phyloP scores from a whole-genome alignment of 35 echinoderm and acorn worm genomes.

The Amphiura filiformis region DNA sequence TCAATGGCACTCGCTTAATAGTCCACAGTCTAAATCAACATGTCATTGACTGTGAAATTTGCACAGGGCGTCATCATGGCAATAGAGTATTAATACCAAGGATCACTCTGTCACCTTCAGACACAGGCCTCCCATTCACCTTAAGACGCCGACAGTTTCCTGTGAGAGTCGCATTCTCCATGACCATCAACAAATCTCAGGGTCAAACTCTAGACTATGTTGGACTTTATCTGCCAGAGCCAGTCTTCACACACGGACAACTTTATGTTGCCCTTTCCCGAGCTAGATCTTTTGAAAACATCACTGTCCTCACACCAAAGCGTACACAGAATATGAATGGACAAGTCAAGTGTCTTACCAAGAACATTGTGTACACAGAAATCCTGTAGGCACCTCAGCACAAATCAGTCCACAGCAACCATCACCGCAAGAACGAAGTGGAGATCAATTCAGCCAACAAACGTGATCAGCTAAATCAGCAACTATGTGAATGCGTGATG shows the following conservation, averaged over 20 bases:
- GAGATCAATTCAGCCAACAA: too few relatives aligned
- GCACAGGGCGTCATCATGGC: not conserved
- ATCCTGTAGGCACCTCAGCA: too few relatives aligned
- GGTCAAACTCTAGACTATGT: conserved; percentile 40
- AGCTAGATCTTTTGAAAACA: conserved; percentile 19
- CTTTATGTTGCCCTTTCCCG: conserved; percentile 47
- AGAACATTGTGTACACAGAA: too few relatives aligned
- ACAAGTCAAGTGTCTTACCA: too few relatives aligned
- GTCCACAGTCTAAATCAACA: not conserved
- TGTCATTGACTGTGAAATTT: not conserved
- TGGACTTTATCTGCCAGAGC: conserved; percentile 25
- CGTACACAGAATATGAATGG: not conserved
- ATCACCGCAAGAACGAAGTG: too few relatives aligned
- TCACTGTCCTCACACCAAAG: not conserved
- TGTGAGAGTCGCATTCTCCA: conserved; percentile 10
- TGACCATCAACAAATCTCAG: conserved; percentile 50
- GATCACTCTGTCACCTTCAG: conserved; percentile 22
- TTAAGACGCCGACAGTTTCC: conserved; percentile 36
- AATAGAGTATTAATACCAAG: conserved; percentile 28
- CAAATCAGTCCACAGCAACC: too few relatives aligned
- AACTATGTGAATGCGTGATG: too few relatives aligned
- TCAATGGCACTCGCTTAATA: conserved; percentile 26
- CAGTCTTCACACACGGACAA: conserved; percentile 47
- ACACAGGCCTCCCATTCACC: conserved; percentile 24
- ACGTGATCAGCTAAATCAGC: too few relatives aligned